phyloP scores from a whole-genome alignment of 2,797 vertebrate genomes.

The Macroramphosus scolopax region DNA sequence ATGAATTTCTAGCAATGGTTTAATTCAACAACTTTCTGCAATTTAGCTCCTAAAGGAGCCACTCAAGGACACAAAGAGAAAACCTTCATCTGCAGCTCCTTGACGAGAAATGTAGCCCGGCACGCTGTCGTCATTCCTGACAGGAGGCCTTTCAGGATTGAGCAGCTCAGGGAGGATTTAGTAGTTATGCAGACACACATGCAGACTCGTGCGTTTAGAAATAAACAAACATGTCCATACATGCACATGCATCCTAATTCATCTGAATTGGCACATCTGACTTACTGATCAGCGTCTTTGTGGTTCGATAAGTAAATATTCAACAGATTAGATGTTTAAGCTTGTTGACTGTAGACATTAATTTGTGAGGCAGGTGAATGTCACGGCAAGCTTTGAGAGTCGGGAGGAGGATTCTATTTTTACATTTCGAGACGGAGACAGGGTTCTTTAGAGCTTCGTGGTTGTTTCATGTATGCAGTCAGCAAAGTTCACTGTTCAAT shows the following conservation, averaged over 20 bases:
- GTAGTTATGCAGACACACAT: slow-evolving; percentile 12
- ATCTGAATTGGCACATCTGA: too few relatives aligned
- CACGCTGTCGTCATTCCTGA: slow-evolving; percentile 49
- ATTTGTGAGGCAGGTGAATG: slow-evolving; percentile 1
- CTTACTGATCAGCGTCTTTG: too few relatives aligned
- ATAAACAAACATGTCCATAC: slow-evolving; percentile 5
- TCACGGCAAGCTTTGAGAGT: slow-evolving; percentile 11
- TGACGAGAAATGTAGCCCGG: slow-evolving; percentile 53
- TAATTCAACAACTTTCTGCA: slow-evolving; percentile 80
- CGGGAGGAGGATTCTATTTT: slow-evolving; percentile 5
- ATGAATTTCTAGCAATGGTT: slow-evolving; percentile 76
- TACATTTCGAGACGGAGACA: background rate
- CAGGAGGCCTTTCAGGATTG: slow-evolving; percentile 56
- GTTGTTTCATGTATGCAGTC: slow-evolving; percentile 37
- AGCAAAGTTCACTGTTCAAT: slow-evolving; percentile 11
- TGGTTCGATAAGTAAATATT: slow-evolving; percentile 10
- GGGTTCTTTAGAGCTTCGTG: slow-evolving; percentile 24
- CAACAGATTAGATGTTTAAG: background rate
- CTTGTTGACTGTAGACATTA: background rate
- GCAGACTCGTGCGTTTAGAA: slow-evolving; percentile 19
- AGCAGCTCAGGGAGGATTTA: slow-evolving; percentile 44
- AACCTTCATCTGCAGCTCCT: slow-evolving; percentile 61
- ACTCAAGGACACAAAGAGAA: slow-evolving; percentile 70
- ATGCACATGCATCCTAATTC: slow-evolving; percentile 5
- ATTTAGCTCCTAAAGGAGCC: slow-evolving; percentile 76